phyloP scores from a whole-genome alignment of 2,888 invertebrate species.

The Hedychridium roseum region DNA sequence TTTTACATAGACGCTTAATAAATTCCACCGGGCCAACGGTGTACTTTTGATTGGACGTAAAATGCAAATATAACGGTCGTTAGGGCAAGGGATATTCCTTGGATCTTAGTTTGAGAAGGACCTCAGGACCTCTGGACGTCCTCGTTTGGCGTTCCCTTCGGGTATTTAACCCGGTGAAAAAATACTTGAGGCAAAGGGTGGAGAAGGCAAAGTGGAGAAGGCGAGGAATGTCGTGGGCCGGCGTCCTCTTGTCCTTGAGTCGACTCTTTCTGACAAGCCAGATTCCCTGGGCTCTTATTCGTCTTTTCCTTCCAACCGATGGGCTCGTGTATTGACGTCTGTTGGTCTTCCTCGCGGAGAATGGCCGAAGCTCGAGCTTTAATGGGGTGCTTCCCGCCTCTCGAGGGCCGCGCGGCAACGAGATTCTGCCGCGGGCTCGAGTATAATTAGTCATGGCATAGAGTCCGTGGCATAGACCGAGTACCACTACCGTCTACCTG shows the following conservation, averaged over 20 bases:
- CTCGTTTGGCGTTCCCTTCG: no score
- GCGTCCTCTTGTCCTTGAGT: conserved; percentile 1
- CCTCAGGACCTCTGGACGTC: no score
- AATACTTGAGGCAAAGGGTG: not conserved
- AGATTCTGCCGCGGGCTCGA: conserved; percentile 48
- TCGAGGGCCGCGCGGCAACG: conserved; percentile 38
- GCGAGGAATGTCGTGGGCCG: not conserved
- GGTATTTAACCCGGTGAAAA: no score
- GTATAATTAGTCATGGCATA: conserved; percentile 54
- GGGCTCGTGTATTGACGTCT: conserved; percentile 33
- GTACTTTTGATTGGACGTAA: no score
- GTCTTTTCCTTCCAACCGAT: conserved; percentile 12
- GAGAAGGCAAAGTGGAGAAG: not conserved
- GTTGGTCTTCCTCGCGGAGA: conserved; percentile 29
- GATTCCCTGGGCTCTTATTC: no score
- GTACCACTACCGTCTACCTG: conserved; percentile 19
- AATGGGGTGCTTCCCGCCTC: conserved; percentile 51
- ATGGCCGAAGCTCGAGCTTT: conserved; percentile 42
- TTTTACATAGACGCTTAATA: no score
- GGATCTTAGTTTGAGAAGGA: no score
- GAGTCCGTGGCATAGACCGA: conserved; percentile 41
- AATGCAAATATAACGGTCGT: no score
- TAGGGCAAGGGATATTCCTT: no score
- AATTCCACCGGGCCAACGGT: no score
- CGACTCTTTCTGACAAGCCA: conserved; percentile 9